Percentiles rank a stretch among this genome's conserved stretches.
Conservation (phyloP, 2,888 invertebrate species). For the Gymnoscelis rufifasciata region DNA sequence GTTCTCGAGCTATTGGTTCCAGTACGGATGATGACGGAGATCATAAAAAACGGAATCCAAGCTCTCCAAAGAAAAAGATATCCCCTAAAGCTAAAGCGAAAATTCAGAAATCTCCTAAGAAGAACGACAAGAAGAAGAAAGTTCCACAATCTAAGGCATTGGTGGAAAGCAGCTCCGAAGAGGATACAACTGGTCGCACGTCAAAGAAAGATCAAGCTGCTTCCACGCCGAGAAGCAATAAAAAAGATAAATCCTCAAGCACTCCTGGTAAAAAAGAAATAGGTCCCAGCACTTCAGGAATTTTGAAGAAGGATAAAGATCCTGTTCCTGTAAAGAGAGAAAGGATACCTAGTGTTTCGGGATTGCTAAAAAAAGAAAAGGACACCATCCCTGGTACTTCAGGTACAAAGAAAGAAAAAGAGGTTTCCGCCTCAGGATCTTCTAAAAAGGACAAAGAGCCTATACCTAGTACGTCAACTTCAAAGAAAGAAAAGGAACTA, state of each 20-base stretch:
- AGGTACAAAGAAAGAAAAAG: slow-evolving; percentile 8
- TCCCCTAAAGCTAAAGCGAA: slow-evolving; percentile 67
- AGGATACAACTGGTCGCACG: slow-evolving; percentile 62
- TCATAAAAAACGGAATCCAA: slow-evolving; percentile 51
- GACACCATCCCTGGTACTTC: slow-evolving; percentile 3
- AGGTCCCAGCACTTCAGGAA: slow-evolving; percentile 7
- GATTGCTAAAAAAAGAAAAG: slow-evolving; percentile 36
- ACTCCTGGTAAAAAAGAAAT: slow-evolving; percentile 4
- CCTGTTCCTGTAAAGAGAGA: slow-evolving; percentile 6
- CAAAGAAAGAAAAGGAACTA: slow-evolving; percentile 22
- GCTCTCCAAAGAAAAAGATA: slow-evolving; percentile 70
- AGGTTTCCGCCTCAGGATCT: not conserved
- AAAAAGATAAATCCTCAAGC: slow-evolving; percentile 8
- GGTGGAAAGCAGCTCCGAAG: slow-evolving; percentile 81
- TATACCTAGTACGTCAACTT: slow-evolving; percentile 21
- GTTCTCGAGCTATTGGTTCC: slow-evolving; percentile 68
- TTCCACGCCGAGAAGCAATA: slow-evolving; percentile 52
- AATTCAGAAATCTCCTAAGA: slow-evolving; percentile 51
- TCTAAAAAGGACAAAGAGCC: slow-evolving; percentile 48
- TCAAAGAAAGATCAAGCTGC: slow-evolving; percentile 60
- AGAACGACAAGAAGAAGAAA: slow-evolving; percentile 69
- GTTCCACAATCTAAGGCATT: slow-evolving; percentile 67
- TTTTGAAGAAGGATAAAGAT: slow-evolving; percentile 15
- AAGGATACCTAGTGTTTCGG: slow-evolving; percentile 9
- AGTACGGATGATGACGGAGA: slow-evolving; percentile 79